Evolutionary conservation across 2,113 vertebrate species (phyloP).

Genomic region (Pygoscelis antarcticus): DNA sequence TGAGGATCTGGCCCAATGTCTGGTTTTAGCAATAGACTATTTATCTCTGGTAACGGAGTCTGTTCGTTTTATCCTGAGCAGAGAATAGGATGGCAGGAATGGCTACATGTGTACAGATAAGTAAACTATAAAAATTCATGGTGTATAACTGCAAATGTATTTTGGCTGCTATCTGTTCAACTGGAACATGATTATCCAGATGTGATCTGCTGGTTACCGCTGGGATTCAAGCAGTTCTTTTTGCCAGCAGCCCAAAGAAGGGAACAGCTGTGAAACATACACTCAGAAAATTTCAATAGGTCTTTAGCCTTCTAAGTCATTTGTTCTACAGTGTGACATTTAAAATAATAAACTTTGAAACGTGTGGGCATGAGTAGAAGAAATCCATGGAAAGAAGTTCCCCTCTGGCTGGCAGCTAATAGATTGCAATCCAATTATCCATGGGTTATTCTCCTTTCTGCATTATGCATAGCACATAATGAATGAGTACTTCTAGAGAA

Average conservation of each 20-base stretch:
- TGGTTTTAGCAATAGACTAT: background rate
- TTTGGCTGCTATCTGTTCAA: conserved; percentile 12
- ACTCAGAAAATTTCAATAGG: background rate
- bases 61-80: background rate
- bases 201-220: conserved; percentile 46
- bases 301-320: conserved; percentile 24
- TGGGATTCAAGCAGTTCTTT: conserved; percentile 18
- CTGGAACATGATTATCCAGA: conserved; percentile 54
- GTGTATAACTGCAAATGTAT: background rate
- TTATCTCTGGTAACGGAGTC: background rate
- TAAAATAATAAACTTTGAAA: conserved; percentile 12
- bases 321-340: conserved; percentile 35
- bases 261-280: conserved; percentile 58
- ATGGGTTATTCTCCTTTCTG: conserved; percentile 1
- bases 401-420: conserved; percentile 58
- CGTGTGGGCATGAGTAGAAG: background rate
- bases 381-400: conserved; percentile 25
- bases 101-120: background rate
- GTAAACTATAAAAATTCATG: conserved; percentile 13
- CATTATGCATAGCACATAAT: conserved; percentile 4
- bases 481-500: background rate
- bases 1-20: conserved; percentile 32
- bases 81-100: background rate
- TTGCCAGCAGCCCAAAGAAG: conserved; percentile 27
- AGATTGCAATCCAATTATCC: conserved; percentile 46